Base-by-base conservation (phyloP, 2,113 vertebrate species). In the Lepus timidus region DNA sequence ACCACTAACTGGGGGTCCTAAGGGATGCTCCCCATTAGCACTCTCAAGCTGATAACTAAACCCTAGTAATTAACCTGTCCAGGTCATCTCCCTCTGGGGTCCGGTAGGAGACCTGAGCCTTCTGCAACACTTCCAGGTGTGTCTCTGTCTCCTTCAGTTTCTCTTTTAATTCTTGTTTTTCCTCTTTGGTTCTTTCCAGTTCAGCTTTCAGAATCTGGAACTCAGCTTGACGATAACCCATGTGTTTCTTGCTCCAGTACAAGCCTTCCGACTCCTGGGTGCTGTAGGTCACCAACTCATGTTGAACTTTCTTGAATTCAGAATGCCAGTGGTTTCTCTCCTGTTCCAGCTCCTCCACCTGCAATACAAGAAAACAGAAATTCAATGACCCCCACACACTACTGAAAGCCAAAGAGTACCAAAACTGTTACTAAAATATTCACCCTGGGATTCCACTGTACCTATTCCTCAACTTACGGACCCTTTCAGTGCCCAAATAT, bases 231-330 rank as follows among this genome's bases (percentile, higher is more conserved):
- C 97, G 97, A 89, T 97, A 98, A 81, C 96, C 95, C 74, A 80
- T 96, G 87, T 95, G 94, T 85, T 98, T 98, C 94, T 98, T 97
- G 93, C 97, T 97, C 97, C 97, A 98, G 78, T 97, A 97, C 58
- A 98, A 94, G 84, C 96, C 96, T 96, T 97, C 95, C 0, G 71
- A 95, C 68, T 97, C 96, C 33, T 96, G 96, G 73, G 94, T 93
- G 39, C 95, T 97, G 49, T 98, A 97, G 82, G 93, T 90, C 2
- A 76, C 88, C 90, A 97, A 91, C 44, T 98, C 97, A 68, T 96
- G 97, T 58, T 97, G 98, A 91, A 96, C 97, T 90, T 97, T 98
- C 93, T 98, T 91, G 91, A 96, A 97, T 82, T 98, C 97, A 58
- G 97, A 96, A 96, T 97, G 96, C 97, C 98, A 96, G 51, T 97